Percentiles rank a stretch among this genome's conserved stretches.
Conservation (phyloP, 1,140 invertebrate species). For the Achroia grisella region DNA sequence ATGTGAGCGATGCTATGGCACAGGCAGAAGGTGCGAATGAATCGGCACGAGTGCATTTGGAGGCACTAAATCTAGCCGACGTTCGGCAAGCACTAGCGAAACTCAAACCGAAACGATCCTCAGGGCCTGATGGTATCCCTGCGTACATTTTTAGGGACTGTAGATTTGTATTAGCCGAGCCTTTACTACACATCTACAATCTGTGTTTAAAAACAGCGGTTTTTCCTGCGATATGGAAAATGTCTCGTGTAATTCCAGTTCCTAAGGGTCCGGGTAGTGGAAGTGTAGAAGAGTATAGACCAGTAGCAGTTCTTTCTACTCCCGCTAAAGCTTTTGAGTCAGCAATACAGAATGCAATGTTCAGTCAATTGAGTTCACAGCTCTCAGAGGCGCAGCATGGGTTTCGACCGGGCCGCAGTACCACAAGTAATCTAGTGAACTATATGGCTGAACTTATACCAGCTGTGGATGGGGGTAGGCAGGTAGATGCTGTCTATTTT, state of each 20-base stretch:
- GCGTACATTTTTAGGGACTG: constrained; percentile 11
- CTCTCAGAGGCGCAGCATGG: neutral
- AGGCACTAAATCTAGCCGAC: too few species aligned
- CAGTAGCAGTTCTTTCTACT: neutral
- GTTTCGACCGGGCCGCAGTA: neutral
- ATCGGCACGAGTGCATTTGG: too few species aligned
- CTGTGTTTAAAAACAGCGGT: too few species aligned
- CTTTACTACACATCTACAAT: too few species aligned
- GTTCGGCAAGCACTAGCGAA: too few species aligned
- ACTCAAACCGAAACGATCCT: constrained; percentile 10
- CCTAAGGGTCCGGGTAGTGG: neutral
- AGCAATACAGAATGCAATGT: neutral
- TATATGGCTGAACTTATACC: too few species aligned
- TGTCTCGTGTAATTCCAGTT: constrained; percentile 13
- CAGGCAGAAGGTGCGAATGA: too few species aligned
- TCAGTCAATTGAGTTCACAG: neutral
- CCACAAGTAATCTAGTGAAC: too few species aligned
- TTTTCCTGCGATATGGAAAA: constrained; percentile 17
- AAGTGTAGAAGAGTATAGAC: neutral
- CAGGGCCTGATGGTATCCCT: constrained; percentile 13
- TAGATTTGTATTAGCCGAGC: constrained; percentile 6
- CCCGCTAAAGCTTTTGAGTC: constrained; percentile 1
- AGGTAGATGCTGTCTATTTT: constrained; percentile 1
- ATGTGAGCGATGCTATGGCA: neutral
- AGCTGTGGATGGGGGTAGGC: too few species aligned